Conservation (phyloP, 2,113 vertebrate species). For the Prietella phreatophila region DNA sequence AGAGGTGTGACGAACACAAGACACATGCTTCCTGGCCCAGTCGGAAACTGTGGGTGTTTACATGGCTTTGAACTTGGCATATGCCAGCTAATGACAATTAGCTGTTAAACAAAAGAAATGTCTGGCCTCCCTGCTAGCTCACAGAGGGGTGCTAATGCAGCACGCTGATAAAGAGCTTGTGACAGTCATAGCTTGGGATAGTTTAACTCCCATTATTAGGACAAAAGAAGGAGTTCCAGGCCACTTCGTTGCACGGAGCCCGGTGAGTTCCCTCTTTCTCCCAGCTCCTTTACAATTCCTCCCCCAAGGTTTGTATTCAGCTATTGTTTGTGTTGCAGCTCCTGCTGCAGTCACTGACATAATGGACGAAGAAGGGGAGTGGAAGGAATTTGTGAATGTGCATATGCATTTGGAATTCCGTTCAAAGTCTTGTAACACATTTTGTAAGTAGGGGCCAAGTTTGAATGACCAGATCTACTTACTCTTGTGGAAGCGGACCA, state of each 20-base stretch:
- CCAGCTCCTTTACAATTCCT: constrained; percentile 46
- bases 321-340: constrained; percentile 51
- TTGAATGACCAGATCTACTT: constrained; percentile 39
- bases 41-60: constrained; percentile 50
- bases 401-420: constrained; percentile 48
- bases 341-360: constrained; percentile 51
- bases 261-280: constrained; percentile 26
- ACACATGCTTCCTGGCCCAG: constrained; percentile 23
- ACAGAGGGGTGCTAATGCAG: constrained; percentile 55
- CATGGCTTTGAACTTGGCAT: constrained; percentile 59
- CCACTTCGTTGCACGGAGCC: constrained; percentile 38
- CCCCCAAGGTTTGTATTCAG: constrained; percentile 53
- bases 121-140: constrained; percentile 29
- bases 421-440: constrained; percentile 50
- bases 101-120: constrained; percentile 59
- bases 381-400: constrained; percentile 47
- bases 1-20: not conserved
- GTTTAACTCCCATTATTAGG: constrained; percentile 63
- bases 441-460: constrained; percentile 46
- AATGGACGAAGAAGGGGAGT: constrained; percentile 40
- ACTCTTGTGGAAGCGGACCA: constrained; percentile 11
- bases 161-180: constrained; percentile 32
- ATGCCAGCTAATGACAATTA: constrained; percentile 53
- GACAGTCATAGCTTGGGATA: constrained; percentile 42
- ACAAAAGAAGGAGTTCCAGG: constrained; percentile 58